These are phyloP conservation scores for Heliconius melpomene DNA, from an alignment of 1,140 invertebrate species.

Conservation along the genomic window DNA sequence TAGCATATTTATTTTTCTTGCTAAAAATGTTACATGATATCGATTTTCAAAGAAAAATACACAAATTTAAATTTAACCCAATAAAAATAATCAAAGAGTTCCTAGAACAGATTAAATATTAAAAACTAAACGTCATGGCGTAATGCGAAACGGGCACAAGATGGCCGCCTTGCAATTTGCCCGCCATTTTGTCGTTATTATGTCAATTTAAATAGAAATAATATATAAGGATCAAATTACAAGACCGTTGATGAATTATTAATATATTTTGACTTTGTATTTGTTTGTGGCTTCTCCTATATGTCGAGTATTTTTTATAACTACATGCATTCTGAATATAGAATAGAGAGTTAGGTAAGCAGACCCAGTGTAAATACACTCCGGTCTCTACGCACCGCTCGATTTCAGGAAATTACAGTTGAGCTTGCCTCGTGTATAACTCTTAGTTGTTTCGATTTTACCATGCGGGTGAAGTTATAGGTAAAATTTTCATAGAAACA, in stretches of 20 bases:
- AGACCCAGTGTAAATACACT: too few species aligned
- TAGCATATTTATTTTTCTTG: too few species aligned
- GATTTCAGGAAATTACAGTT: too few species aligned
- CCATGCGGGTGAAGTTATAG: too few species aligned
- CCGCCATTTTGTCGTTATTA: conserved; percentile 5
- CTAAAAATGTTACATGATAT: background rate
- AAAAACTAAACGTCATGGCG: conserved; percentile 1
- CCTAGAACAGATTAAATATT: conserved; percentile 10
- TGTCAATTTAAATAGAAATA: conserved; percentile 8
- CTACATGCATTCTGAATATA: too few species aligned
- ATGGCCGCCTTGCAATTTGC: conserved; percentile 8
- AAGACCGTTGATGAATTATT: background rate
- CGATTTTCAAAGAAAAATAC: background rate
- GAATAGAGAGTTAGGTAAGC: too few species aligned
- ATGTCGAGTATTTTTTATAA: background rate
- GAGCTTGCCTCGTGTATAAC: too few species aligned
- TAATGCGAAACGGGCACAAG: conserved; percentile 12
- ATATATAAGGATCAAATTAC: conserved; percentile 14
- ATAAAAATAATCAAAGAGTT: background rate
- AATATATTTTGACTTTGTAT: background rate
- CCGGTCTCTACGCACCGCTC: too few species aligned
- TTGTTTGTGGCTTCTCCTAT: background rate
- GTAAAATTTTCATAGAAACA: too few species aligned
- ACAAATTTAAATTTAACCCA: background rate
- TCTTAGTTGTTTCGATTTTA: too few species aligned